Conservation (phyloP, 2,797 vertebrate genomes). For the Paedocypris micromegethes region DNA sequence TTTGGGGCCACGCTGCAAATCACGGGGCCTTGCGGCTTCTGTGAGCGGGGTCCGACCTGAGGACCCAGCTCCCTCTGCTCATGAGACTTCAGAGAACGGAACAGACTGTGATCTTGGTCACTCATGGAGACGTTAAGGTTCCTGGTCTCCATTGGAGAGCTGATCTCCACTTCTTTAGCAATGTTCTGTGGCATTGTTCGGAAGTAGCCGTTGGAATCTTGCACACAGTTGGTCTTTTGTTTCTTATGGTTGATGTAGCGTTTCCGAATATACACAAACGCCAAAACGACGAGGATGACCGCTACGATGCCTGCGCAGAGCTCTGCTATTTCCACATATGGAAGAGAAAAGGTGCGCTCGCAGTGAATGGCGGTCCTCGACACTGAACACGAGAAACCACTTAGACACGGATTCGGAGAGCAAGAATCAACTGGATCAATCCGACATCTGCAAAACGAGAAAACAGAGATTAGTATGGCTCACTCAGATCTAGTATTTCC, state of each 20-base stretch:
- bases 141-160: conserved; percentile 76
- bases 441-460: conserved; percentile 71
- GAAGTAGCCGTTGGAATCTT: conserved; percentile 87
- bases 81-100: conserved; percentile 62
- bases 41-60: conserved; percentile 54
- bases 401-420: conserved; percentile 67
- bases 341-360: conserved; percentile 56
- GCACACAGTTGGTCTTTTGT: conserved; percentile 77
- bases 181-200: conserved; percentile 74
- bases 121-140: conserved; percentile 61
- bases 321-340: conserved; percentile 73
- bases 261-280: conserved; percentile 69
- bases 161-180: conserved; percentile 64
- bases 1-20: conserved; percentile 97
- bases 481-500: background rate
- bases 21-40: conserved; percentile 73
- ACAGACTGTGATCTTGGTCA: conserved; percentile 71
- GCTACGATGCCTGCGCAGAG: conserved; percentile 65
- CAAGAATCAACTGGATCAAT: conserved; percentile 64
- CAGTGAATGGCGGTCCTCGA: conserved; percentile 62
- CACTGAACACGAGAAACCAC: conserved; percentile 67
- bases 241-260: conserved; percentile 70
- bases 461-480: background rate
- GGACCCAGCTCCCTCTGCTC: conserved; percentile 66
- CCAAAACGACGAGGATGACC: conserved; percentile 58